Conservation (phyloP, 2,797 vertebrate species). For the Danio tinwini region DNA sequence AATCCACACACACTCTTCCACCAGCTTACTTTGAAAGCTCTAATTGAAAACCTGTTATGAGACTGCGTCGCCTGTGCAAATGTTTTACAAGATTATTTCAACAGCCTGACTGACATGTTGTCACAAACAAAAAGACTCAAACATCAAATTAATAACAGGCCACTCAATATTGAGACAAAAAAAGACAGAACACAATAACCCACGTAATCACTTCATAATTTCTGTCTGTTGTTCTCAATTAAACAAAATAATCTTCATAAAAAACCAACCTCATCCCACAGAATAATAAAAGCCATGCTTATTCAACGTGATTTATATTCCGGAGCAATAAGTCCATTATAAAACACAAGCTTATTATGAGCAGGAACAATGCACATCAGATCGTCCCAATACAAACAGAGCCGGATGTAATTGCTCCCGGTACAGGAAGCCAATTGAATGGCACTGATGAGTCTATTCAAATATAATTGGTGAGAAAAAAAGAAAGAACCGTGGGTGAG, state of each 20-base stretch:
- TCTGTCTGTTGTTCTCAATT: slow-evolving; percentile 46
- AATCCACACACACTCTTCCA: neutral
- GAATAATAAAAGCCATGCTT: slow-evolving; percentile 26
- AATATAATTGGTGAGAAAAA: slow-evolving; percentile 25
- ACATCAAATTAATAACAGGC: neutral
- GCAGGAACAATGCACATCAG: slow-evolving; percentile 41
- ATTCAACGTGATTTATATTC: slow-evolving; percentile 43
- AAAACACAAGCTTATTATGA: slow-evolving; percentile 51
- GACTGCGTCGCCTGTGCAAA: neutral
- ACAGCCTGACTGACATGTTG: neutral
- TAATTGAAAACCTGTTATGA: neutral
- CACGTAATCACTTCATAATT: slow-evolving; percentile 13
- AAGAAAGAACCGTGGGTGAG: neutral
- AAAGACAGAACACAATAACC: neutral
- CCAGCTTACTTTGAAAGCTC: neutral
- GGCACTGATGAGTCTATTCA: slow-evolving; percentile 45
- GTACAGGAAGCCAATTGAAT: slow-evolving; percentile 36
- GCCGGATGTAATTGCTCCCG: slow-evolving; percentile 25
- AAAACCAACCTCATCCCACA: slow-evolving; percentile 35
- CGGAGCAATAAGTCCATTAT: slow-evolving; percentile 27
- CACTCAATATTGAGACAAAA: neutral
- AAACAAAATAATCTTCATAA: slow-evolving; percentile 37
- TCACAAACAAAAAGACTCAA: slow-evolving; percentile 11
- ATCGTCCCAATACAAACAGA: slow-evolving; percentile 34
- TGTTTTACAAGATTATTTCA: slow-evolving; percentile 1